Base-by-base conservation (phyloP, 2,888 invertebrate species). In the Harpagoxenus sublaevis region DNA sequence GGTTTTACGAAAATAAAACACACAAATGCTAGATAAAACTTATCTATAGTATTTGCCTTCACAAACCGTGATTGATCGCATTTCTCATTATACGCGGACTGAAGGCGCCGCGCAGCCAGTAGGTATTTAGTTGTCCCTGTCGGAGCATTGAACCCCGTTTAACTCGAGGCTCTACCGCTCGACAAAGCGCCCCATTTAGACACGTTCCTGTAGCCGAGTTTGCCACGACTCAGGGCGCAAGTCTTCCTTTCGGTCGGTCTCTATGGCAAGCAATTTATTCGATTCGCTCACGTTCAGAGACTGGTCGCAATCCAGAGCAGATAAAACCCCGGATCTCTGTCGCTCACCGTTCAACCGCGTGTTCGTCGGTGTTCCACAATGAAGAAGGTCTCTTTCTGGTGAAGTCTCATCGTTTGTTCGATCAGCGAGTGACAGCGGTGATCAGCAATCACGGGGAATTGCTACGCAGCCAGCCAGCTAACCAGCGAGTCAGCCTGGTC, bases 201-300 rank as follows among this genome's bases (percentile, higher is more conserved):
- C 84, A 86, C 87, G 83, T 68, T 82, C 71, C 89, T 86, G 89
- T 63, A 65, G 70, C 79, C 81, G 86, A 86, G 86, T 51, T 42
- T 53, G 86, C 55, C 70, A 83, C 83, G 57, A 51, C 71, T 84
- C 82, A 84, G 83, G 84, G 92, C 92, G 92, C 91, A 92, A 87
- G 91, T 92, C 90, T 89, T 88, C 87, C 75, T 87, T 84, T 86
- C 78, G 66, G 66, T 79, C 71, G 79, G 71, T 71, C 75, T 65
- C 42, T 86, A 78, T 88, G 88, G 89, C 89, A 90, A 90, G 89
- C 90, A 82, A 83, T 90, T 88, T 87, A 86, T 86, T 90, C 88
- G 86, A 88, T 87, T 87, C 86, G 85, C 79, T 90, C 85, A 84
- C 85, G 84, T 70, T 84, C 70, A 84, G 88, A 89, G 84, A 62